Base-by-base conservation (phyloP, 2,888 invertebrate species). In the Tiliacea aurago region DNA sequence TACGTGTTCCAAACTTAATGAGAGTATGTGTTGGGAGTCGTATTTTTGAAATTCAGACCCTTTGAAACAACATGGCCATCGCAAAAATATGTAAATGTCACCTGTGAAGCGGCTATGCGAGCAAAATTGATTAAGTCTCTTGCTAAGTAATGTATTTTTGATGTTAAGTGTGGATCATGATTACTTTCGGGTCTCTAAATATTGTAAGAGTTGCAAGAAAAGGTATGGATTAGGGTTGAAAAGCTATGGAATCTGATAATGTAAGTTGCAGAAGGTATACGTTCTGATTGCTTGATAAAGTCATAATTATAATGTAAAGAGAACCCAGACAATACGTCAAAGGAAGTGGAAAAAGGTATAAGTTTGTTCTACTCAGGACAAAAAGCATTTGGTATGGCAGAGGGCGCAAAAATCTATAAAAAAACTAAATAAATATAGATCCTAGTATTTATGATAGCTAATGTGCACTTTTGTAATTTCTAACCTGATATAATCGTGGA, bases 1-100 rank as follows among this genome's bases (percentile, higher is more conserved):
- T 95, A 93, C 93, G 89, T 93, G 94, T 93, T 95, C 92, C 95
- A 93, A 94, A 95, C 94, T 95, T 95, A 95, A 95, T 95, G 95
- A 94, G 93, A 93, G 90, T 90, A 91, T 91, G 93, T 92, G 91
- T 90, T 86, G 88, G 88, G 84, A 90, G 92, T 89, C 89, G 94
- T 95, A 95, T 95, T 95, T 95, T 95, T 95, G 94, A 95, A 93
- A 91, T 91, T 91, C 92, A 89, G 90, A 87, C 91, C 94, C 95
- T 95, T 95, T 95, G 95, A 94, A 91, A 93, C 87, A 90, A 89
- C 91, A 88, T 85, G 90, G 89, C 86, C 92, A 92, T 91, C 91
- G 92, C 93, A 92, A 94, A 95, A 94, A 94, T 95, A 95, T 96
- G 96, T 91, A 92, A 95, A 95, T 95, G 87, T 81, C 89, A 90